Percentiles rank a stretch among this genome's conserved stretches.
These are phyloP conservation scores for Bungarus multicinctus DNA, from an alignment of 2,113 vertebrate species.

Conservation along the genomic window DNA sequence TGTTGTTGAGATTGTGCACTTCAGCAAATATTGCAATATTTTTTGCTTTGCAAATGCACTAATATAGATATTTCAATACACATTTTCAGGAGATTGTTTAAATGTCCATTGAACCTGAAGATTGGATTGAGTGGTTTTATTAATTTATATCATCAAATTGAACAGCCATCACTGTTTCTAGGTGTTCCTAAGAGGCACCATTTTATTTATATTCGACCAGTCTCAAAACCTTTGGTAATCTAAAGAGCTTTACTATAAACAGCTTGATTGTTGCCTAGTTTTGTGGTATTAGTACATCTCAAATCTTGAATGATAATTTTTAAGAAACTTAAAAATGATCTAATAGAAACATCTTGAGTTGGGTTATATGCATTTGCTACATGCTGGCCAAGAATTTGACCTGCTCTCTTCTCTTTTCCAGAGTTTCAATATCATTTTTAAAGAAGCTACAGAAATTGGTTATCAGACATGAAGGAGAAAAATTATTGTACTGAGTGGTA, in stretches of 20 bases:
- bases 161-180: not conserved
- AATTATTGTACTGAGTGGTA: not conserved
- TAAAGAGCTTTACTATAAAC: not conserved
- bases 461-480: not conserved
- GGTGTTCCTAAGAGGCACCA: not conserved
- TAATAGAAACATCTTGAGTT: not conserved
- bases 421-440: not conserved
- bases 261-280: not conserved
- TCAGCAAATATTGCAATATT: no score
- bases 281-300: not conserved
- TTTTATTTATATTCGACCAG: not conserved
- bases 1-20: not conserved
- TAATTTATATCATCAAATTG: not conserved
- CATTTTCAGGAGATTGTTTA: not conserved
- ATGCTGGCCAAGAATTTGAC: not conserved
- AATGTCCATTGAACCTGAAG: not conserved
- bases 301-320: not conserved
- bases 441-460: not conserved
- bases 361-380: not conserved
- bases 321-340: not conserved
- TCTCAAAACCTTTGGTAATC: not conserved
- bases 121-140: not conserved
- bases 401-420: not conserved
- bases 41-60: not conserved
- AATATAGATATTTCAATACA: not conserved